Evolutionary conservation across 2,888 invertebrate genomes (phyloP).

Genomic region (Folsomia candida): DNA sequence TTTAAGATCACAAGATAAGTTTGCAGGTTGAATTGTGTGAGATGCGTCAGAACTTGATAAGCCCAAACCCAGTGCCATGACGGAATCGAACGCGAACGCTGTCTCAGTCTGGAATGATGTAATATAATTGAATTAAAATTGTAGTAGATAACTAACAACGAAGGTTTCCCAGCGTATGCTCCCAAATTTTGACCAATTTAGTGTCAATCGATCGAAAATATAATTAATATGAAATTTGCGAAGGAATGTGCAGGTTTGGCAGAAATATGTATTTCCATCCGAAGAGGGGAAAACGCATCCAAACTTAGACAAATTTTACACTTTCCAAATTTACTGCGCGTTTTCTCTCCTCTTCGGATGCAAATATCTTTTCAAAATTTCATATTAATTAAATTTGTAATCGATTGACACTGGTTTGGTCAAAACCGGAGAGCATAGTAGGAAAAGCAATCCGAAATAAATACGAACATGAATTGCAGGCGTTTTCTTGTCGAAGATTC

Average conservation of each 20-base stretch:
- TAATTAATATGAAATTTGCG: too few relatives aligned
- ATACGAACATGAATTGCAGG: slow-evolving; percentile 36
- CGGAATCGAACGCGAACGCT: slow-evolving; percentile 46
- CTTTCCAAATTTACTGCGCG: too few relatives aligned
- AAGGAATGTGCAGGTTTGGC: too few relatives aligned
- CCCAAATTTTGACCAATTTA: too few relatives aligned
- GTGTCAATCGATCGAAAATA: too few relatives aligned
- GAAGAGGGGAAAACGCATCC: slow-evolving; percentile 8
- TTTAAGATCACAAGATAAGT: slow-evolving; percentile 74
- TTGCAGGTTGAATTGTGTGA: slow-evolving; percentile 66
- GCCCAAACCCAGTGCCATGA: slow-evolving; percentile 45
- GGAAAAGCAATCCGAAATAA: neutral
- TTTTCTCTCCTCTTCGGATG: too few relatives aligned
- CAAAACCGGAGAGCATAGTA: neutral
- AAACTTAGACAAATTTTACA: too few relatives aligned
- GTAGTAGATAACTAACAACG: neutral
- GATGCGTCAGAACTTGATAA: slow-evolving; percentile 63
- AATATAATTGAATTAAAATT: neutral
- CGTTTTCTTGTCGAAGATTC: slow-evolving; percentile 42
- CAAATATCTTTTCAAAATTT: too few relatives aligned
- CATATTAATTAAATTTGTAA: too few relatives aligned
- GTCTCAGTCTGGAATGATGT: slow-evolving; percentile 35
- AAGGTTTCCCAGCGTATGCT: neutral
- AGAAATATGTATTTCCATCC: too few relatives aligned
- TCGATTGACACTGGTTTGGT: too few relatives aligned